Base-by-base conservation (phyloP, 2,888 invertebrate species). In the Tetheella fluctuosa region DNA sequence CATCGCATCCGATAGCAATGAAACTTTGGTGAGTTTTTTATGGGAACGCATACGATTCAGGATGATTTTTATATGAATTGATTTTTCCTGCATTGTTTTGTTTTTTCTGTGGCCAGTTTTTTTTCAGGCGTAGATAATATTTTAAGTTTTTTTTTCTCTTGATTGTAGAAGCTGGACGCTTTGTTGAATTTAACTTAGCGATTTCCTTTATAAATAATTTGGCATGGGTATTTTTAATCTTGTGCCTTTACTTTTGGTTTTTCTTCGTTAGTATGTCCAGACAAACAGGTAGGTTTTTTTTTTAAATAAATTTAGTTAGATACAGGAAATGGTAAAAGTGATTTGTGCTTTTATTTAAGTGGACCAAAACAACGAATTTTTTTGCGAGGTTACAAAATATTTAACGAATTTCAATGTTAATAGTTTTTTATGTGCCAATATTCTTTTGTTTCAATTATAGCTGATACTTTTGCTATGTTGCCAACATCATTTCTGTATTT, bases 361-460 rank as follows among this genome's bases (percentile, higher is more conserved):
- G 1, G 39, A 39, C 39, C 1, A 39, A 39, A 39, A 39, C 6
- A 37, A 37, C 37, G 6, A 15, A 37, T 1, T 6, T n/a, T 6
- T n/a, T 7, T 39, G 39, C 3, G 34, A 13, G n/a, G 34, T n/a
- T n/a, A n/a, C 39, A 39, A 39, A n/a, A 48, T 48, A 48, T 48
- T 48, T 48, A 48, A 20, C 20, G 48, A 48, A n/a, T n/a, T n/a
- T n/a, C n/a, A n/a, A 48, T 48, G 48, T 48, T 48, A 48, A 48
- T 48, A 48, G 48, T 20, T 17, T 48, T 48, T 48, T 20, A 20
- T 48, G 48, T 48, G 48, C 48, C 48, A 48, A 48, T 42, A 48
- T 20, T 48, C 10, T 48, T 48, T 48, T 48, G 10, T 20, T 20
- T 48, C 8, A 48, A 48, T 20, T 20, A 10, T 20, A 48, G 20